Base-by-base conservation (phyloP, 2,888 invertebrate species). In the Lithophane ornitopus region DNA sequence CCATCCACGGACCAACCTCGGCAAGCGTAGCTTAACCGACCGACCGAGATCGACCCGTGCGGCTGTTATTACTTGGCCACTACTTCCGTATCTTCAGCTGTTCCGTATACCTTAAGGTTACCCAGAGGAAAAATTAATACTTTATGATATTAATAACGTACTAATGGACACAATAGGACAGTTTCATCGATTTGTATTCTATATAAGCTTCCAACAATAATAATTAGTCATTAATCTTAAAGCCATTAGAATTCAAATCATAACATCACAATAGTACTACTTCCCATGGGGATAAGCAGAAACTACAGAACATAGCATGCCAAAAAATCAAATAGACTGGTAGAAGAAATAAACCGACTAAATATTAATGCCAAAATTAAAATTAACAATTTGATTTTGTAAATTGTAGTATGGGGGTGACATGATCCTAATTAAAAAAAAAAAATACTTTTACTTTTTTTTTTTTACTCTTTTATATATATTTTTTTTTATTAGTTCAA, bases 141-240 rank as follows among this genome's bases (percentile, higher is more conserved):
- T 34, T 34, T 0, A 26, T 52, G 39, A 16, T 80, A 67, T 74
- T 54, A 63, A 68, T 68, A 81, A 39, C 28, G 59, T 54, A 59
- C 39, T 69, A 68, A 68, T 79, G 28, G 26, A 63, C 16, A 19
- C 6, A 46, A 1, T 22, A 46, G 28, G 26, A 34, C 14, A 74
- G 39, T 61, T 34, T 49, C 11, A 34, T 68, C 26, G 26, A 80
- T 74, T 74, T 74, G 61, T 63, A 9, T 78, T 74, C 74, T 49
- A 34, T 63, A 66, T 56, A 62, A 34, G 62, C 7, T 80, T 49
- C n/a, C 9, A 54, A 54, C 65, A 79, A 61, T 67, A 72, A 49
- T 58, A 41, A 58, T 67, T 73, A 56, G 14, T 67, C 19, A 46
- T 78, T 65, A 44, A 69, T 78, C 22, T 70, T 26, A 9, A 46